Evolutionary conservation across 2,113 vertebrate species (phyloP).

Genomic region (Cryptomyrus ogoouensis): DNA sequence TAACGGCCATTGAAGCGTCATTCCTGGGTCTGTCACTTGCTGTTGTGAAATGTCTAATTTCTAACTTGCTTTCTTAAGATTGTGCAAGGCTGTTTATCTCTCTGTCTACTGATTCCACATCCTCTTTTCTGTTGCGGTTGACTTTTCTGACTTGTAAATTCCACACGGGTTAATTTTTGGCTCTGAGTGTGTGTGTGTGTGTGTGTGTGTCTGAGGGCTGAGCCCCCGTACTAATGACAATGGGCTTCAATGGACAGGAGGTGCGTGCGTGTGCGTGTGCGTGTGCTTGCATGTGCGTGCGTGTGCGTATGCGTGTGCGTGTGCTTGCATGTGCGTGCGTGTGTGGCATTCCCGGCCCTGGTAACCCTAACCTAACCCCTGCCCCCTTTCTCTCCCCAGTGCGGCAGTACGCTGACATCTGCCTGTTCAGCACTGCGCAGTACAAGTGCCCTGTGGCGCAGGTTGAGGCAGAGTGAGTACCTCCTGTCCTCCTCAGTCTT

Average conservation of each 20-base stretch:
- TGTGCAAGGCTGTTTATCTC: background rate
- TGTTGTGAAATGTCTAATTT: background rate
- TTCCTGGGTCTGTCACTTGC: too few relatives aligned
- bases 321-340: background rate
- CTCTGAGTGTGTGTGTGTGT: too few relatives aligned
- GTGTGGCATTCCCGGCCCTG: background rate
- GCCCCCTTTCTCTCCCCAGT: constrained; percentile 53
- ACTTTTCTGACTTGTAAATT: background rate
- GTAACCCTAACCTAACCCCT: background rate
- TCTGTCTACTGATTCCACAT: background rate
- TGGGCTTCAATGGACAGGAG: background rate
- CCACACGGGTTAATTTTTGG: background rate
- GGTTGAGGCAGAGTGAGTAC: constrained; percentile 75
- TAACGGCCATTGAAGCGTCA: background rate
- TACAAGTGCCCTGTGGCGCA: constrained; percentile 89
- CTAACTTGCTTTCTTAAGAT: background rate
- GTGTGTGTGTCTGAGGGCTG: background rate
- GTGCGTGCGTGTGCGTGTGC: background rate
- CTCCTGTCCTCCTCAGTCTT: constrained; percentile 21
- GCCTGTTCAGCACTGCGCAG: constrained; percentile 87
- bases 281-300: background rate
- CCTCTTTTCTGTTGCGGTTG: background rate
- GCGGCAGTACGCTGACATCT: constrained; percentile 88
- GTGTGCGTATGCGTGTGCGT: background rate
- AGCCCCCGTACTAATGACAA: background rate